Percentiles rank a stretch among this genome's conserved stretches.
Conservation (phyloP, 2,888 invertebrate species). For the Heliconius ismenius region DNA sequence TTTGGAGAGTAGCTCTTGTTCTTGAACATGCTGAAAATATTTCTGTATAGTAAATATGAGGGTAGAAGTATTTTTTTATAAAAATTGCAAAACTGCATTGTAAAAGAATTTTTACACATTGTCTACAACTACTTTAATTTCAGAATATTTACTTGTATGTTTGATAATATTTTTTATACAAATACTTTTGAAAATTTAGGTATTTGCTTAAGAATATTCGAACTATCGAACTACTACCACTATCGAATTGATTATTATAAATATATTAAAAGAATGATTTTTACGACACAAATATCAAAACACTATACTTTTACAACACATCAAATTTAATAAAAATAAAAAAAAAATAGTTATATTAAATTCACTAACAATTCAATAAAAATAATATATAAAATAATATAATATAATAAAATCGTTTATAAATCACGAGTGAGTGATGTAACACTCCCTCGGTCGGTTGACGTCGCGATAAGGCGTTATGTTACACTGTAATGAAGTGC, state of each 20-base stretch:
- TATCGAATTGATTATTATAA: too few species aligned
- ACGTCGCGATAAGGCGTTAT: constrained; percentile 22
- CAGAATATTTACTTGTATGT: too few species aligned
- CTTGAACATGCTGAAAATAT: neutral
- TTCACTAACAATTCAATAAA: neutral
- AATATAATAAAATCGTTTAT: neutral
- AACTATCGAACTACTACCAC: too few species aligned
- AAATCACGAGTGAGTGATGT: neutral
- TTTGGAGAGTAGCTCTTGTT: neutral
- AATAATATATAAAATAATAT: neutral
- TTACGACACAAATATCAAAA: too few species aligned
- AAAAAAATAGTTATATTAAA: neutral
- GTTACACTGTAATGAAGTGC: constrained; percentile 27
- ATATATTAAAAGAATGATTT: too few species aligned
- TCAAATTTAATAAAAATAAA: neutral
- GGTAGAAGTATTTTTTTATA: neutral
- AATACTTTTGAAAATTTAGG: too few species aligned
- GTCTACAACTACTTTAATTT: too few species aligned
- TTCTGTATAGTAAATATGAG: neutral
- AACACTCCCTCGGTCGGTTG: constrained; percentile 6
- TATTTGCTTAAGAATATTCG: too few species aligned
- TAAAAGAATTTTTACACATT: too few species aligned
- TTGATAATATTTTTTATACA: too few species aligned
- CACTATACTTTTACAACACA: neutral
- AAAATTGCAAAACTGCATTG: too few species aligned